Evolutionary conservation across 1,140 invertebrate genomes (phyloP).

Genomic region (Drosophila ohnishii): DNA sequence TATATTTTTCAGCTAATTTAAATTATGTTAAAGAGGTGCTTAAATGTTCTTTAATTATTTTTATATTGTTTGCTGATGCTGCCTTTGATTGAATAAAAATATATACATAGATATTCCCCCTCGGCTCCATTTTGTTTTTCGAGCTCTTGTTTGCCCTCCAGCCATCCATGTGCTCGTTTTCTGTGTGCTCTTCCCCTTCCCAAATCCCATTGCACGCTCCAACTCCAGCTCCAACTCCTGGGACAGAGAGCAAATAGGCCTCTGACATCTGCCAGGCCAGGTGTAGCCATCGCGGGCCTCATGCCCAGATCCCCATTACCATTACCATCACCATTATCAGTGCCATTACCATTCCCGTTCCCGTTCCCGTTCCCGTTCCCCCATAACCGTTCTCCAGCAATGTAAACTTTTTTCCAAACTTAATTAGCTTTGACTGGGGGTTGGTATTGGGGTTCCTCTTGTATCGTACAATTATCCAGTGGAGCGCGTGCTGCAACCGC

Average conservation of each 20-base stretch:
- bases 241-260: constrained; percentile 22
- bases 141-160: constrained; percentile 32
- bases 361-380: neutral
- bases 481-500: constrained; percentile 50
- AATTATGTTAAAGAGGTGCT: neutral
- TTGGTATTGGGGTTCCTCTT: constrained; percentile 12
- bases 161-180: constrained; percentile 8
- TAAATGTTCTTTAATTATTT: neutral
- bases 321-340: neutral
- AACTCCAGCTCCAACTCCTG: neutral
- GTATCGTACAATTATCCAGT: constrained; percentile 43
- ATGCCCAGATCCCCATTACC: constrained; percentile 25
- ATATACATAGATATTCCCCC: neutral
- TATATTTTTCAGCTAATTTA: neutral
- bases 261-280: constrained; percentile 40
- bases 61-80: neutral
- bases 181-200: constrained; percentile 10
- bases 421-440: constrained; percentile 73
- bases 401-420: constrained; percentile 54
- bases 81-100: constrained; percentile 2
- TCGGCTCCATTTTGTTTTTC: constrained; percentile 48
- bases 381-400: neutral
- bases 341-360: neutral
- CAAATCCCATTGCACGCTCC: neutral
- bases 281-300: constrained; percentile 25